Base-by-base conservation (phyloP, 1,140 invertebrate species). In the Orius laevigatus region DNA sequence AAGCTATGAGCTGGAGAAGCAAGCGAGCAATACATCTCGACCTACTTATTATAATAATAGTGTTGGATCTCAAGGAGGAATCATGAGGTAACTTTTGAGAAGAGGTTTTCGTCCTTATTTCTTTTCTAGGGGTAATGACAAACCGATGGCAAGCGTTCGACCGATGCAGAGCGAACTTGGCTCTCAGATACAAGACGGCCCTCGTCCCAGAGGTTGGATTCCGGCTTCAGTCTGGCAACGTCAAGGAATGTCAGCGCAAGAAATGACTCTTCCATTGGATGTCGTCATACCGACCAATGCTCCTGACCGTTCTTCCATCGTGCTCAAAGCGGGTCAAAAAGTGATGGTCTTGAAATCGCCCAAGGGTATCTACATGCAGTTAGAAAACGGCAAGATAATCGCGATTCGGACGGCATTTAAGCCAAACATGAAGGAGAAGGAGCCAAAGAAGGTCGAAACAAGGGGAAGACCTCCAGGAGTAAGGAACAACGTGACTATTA, bases 341-440 rank as follows among this genome's bases (percentile, higher is more conserved):
- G 87, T 96, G 0, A 81, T 93, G 72, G 86, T 96, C 2, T 70
- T 96, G 1, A 92, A 92, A 62, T 93, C 88, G 12, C 82, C 87
- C 0, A 93, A 93, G 66, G 91, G 90, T 31, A 91, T 95, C 50
- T 95, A 94, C 63, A 88, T 96, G 76, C 84, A 93, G 54, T 68
- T 93, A 16, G 86, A 89, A 60, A 89, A 88, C 59, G 88, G 89
- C n/a, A 92, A 92, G 68, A 91, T 95, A 50, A 92, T 94, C 59
- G 88, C 90, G n/a, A 92, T 94, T 50, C 74, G 84, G 55, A 83
- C 80, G 0, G 78, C 79, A 0, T 73, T 81, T 18, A 82, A 82
- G 64, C 67, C 77, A 5, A 75, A 76, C 47, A 53, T 20, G 10
- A 55, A 55, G 20, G 39, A 18, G 9, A 51, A 47, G 3, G 49